phyloP scores from a whole-genome alignment of 2,888 invertebrate genomes.

The Brassicogethes aeneus region DNA sequence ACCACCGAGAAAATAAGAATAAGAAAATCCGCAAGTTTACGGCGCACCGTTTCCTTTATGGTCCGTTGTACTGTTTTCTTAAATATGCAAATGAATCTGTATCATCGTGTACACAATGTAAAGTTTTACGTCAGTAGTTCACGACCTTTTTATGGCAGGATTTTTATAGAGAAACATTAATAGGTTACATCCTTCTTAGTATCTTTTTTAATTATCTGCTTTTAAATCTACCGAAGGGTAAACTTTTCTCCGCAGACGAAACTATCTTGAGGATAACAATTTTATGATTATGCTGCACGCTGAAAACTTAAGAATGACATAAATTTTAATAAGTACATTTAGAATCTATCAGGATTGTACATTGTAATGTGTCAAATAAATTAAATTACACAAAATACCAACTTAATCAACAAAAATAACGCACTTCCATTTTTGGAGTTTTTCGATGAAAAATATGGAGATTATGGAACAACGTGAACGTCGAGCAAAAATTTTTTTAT shows the following conservation, averaged over 20 bases:
- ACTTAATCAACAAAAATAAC: too few species aligned
- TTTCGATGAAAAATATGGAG: too few species aligned
- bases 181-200: constrained; percentile 1
- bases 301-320: background rate
- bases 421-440: too few species aligned
- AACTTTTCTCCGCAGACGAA: background rate
- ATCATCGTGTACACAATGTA: background rate
- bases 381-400: too few species aligned
- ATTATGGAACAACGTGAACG: too few species aligned
- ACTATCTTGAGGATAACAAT: background rate
- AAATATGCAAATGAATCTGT: background rate
- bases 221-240: background rate
- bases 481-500: too few species aligned
- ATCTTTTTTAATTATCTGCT: background rate
- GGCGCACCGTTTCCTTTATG: background rate
- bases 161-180: background rate
- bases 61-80: background rate
- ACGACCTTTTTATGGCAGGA: background rate
- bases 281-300: background rate
- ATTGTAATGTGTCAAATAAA: too few species aligned
- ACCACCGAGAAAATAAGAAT: background rate
- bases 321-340: background rate
- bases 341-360: too few species aligned
- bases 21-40: background rate
- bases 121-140: background rate